Evolutionary conservation across 1,140 invertebrate genomes (phyloP).

Genomic region (Diachasma alloeum): DNA sequence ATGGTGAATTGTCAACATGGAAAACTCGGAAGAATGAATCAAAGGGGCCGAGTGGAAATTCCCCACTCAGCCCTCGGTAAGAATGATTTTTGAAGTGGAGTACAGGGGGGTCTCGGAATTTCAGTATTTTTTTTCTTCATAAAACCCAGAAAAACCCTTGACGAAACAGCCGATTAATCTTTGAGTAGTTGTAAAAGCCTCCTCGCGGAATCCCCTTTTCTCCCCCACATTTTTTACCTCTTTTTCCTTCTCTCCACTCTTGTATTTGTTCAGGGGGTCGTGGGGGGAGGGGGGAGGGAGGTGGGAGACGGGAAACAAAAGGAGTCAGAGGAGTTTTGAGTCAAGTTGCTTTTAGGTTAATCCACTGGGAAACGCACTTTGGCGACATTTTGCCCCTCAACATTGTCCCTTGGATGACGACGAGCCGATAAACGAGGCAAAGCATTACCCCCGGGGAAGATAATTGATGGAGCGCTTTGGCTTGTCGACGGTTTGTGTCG

Average conservation of each 20-base stretch:
- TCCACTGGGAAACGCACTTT: constrained; percentile 10
- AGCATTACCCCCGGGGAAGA: constrained; percentile 4
- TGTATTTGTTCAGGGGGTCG: constrained; percentile 10
- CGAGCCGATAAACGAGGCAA: constrained; percentile 25
- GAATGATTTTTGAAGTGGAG: background rate
- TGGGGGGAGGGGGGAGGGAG: too few species aligned
- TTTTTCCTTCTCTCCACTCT: background rate
- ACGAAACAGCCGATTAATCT: constrained; percentile 24
- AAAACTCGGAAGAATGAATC: background rate
- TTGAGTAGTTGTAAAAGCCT: constrained; percentile 26
- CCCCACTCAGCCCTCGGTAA: background rate
- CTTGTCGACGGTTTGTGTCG: constrained; percentile 12
- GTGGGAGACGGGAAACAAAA: background rate
- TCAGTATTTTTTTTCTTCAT: background rate
- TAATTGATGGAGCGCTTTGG: constrained; percentile 25
- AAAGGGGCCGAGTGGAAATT: background rate
- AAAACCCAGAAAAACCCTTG: background rate
- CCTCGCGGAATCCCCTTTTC: background rate
- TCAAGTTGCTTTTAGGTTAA: constrained; percentile 22
- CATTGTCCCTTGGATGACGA: background rate
- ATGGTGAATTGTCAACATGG: background rate
- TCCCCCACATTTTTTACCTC: too few species aligned
- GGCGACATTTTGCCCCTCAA: background rate
- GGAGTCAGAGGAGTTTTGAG: background rate
- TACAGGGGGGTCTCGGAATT: background rate